A percentile compares a stretch with the other conserved stretches of the same genome.
phyloP scores from a whole-genome alignment of 2,113 vertebrate species.

The Alligator sinensis region DNA sequence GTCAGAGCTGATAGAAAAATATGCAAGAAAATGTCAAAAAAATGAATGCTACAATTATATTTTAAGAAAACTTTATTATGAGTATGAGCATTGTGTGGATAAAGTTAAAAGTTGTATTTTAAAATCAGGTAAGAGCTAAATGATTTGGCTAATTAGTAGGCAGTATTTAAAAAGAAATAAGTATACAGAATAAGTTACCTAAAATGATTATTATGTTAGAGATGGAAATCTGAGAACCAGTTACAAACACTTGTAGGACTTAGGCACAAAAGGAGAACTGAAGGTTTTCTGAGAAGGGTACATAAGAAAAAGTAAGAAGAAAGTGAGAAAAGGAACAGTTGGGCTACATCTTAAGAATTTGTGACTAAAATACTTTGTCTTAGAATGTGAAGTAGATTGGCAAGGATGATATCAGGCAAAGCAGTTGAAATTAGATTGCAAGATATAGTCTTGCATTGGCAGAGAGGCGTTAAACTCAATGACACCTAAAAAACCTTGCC shows the following conservation, averaged over 20 bases:
- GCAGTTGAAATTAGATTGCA: rapidly evolving
- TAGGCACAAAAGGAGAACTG: not conserved
- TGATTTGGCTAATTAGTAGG: not conserved
- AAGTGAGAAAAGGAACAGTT: not conserved
- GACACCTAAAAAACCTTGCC: not conserved
- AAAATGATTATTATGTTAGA: constrained; percentile 52
- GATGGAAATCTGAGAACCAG: not conserved
- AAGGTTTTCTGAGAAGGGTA: not conserved
- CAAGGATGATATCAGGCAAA: not conserved
- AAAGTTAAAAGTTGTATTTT: not conserved
- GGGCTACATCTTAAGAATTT: not conserved
- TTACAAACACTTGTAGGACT: not conserved
- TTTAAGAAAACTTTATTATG: not conserved
- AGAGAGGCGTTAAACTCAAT: not conserved
- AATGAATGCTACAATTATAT: not conserved
- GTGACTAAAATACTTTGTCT: not conserved
- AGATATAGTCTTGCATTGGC: rapidly evolving
- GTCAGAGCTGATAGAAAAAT: not conserved
- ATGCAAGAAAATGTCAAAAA: not conserved
- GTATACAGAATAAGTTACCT: not conserved
- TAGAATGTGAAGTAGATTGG: not conserved
- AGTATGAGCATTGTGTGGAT: not conserved
- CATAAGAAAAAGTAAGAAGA: not conserved
- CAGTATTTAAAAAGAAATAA: not conserved
- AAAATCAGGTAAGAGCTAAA: not conserved